Evolutionary conservation across 2,888 invertebrate genomes (phyloP).

Genomic region (Iselma pallidipennis): DNA sequence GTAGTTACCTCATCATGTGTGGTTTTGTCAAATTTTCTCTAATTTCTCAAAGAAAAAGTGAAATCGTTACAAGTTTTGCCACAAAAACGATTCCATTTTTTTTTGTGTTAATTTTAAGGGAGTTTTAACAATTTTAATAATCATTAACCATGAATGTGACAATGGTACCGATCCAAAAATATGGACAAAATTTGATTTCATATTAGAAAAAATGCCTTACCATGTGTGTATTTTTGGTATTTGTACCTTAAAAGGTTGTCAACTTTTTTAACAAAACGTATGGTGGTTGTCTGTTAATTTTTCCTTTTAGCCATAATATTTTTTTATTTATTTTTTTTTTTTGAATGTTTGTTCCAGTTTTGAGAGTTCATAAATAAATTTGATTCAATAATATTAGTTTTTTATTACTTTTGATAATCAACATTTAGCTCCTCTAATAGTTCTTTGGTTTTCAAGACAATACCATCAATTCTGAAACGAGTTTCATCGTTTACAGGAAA

Average conservation of each 20-base stretch:
- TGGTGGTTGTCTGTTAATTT: neutral
- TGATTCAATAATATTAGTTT: slow-evolving; percentile 21
- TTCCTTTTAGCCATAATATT: neutral
- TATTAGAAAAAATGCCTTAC: no score
- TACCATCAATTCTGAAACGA: no score
- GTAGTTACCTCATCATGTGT: neutral
- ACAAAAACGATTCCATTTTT: neutral
- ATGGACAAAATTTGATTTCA: no score
- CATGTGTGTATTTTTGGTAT: no score
- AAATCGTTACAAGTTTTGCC: neutral
- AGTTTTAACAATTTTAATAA: neutral
- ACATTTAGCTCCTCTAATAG: no score
- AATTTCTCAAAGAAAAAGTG: neutral
- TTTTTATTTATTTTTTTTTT: no score
- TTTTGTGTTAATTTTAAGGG: neutral
- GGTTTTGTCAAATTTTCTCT: neutral
- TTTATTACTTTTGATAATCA: no score
- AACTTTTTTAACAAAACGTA: neutral
- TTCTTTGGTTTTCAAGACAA: no score
- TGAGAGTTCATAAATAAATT: neutral
- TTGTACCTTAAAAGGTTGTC: no score
- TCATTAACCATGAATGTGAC: no score
- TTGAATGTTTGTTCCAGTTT: neutral
- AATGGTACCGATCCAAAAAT: neutral
- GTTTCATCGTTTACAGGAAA: slow-evolving; percentile 42